These are phyloP conservation scores for Himalopsyche phryganea DNA, from an alignment of 1,140 invertebrate genomes.

Conservation along the genomic window DNA sequence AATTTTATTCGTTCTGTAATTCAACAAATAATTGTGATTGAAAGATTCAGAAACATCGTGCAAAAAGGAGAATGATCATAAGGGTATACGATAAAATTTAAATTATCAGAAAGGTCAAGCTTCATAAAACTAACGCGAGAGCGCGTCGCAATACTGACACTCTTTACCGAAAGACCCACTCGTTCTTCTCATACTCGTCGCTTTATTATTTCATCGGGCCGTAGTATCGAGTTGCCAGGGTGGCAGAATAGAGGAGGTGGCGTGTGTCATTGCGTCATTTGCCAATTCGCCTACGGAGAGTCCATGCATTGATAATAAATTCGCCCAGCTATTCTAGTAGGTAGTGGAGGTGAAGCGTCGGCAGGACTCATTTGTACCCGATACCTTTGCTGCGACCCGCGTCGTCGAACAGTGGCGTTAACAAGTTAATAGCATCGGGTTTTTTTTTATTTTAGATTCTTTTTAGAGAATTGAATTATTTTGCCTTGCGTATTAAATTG, in stretches of 20 bases:
- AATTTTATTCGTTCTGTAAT: no score
- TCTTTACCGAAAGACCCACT: neutral
- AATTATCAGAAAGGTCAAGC: no score
- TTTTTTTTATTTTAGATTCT: neutral
- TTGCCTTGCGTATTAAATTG: no score
- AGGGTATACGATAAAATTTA: no score
- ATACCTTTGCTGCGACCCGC: conserved; percentile 19
- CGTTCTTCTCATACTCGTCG: conserved; percentile 6
- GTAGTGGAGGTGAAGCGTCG: conserved; percentile 5
- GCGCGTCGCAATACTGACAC: no score
- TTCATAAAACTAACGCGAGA: no score
- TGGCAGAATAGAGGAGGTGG: conserved; percentile 7
- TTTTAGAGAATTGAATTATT: neutral
- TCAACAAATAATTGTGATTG: no score
- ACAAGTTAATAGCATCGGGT: neutral
- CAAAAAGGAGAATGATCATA: no score
- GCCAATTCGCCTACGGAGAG: conserved; percentile 28
- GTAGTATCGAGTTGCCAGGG: conserved; percentile 13
- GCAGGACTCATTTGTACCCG: conserved; percentile 15
- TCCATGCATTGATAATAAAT: conserved; percentile 29
- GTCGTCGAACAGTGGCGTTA: conserved; percentile 7
- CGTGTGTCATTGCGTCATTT: conserved; percentile 16
- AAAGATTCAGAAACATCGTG: no score
- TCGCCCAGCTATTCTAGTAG: conserved; percentile 6
- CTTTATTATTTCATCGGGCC: conserved; percentile 25